These are phyloP conservation scores for Fulica atra DNA, from an alignment of 2,113 vertebrate genomes.

Conservation along the genomic window DNA sequence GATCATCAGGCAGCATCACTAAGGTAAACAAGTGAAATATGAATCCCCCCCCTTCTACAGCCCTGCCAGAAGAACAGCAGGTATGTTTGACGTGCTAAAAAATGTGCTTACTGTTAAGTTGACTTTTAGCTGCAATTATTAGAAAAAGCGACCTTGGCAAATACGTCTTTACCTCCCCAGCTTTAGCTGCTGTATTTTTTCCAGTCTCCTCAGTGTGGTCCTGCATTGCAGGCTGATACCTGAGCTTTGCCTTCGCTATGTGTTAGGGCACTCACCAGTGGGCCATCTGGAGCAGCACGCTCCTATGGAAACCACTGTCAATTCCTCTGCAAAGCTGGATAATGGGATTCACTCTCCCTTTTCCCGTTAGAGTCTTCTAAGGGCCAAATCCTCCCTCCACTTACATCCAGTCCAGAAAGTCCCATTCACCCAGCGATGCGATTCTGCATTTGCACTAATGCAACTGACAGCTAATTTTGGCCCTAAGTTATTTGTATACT, in stretches of 20 bases:
- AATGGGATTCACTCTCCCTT: constrained; percentile 6
- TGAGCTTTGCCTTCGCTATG: not conserved
- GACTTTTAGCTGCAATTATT: not conserved
- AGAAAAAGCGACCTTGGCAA: not conserved
- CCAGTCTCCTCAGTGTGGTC: not conserved
- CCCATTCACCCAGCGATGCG: not conserved
- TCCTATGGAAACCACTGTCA: not conserved
- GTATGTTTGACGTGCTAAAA: not conserved
- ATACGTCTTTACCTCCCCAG: not conserved
- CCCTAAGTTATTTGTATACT: not conserved
- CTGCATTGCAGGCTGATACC: not conserved
- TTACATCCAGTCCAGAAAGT: not conserved
- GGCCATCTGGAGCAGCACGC: not conserved
- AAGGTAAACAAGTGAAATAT: not conserved
- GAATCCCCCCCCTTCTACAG: not conserved
- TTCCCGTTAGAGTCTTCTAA: not conserved
- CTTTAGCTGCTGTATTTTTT: not conserved
- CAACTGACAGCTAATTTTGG: constrained; percentile 25
- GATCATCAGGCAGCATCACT: not conserved
- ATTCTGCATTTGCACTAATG: constrained; percentile 34
- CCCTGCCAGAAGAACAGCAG: not conserved
- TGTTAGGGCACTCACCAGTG: not conserved
- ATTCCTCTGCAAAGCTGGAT: not conserved
- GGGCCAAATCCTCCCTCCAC: not conserved
- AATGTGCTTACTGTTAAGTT: not conserved